phyloP scores from a whole-genome alignment of 1,140 invertebrate genomes.

The Euura lappo region DNA sequence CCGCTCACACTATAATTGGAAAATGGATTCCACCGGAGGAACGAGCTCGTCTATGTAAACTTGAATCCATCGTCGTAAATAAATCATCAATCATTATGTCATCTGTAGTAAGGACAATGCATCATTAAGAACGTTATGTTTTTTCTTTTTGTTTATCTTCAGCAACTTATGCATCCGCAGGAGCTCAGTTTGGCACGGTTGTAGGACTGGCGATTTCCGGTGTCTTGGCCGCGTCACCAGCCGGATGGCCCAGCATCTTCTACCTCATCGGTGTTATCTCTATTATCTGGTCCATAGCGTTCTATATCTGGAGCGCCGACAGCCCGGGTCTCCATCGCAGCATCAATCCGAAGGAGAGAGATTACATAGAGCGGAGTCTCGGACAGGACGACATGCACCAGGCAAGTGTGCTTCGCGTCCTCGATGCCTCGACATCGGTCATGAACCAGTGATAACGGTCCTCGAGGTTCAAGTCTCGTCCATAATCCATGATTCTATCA shows the following conservation, averaged over 20 bases:
- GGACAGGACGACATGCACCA: conserved; percentile 76
- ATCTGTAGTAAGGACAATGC: too few relatives aligned
- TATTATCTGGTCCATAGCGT: conserved; percentile 85
- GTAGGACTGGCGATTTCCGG: conserved; percentile 86
- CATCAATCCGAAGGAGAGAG: conserved; percentile 76
- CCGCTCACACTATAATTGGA: conserved; percentile 82
- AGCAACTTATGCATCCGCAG: conserved; percentile 54
- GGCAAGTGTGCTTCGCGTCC: conserved; percentile 45
- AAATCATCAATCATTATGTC: too few relatives aligned
- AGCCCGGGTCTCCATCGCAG: conserved; percentile 79
- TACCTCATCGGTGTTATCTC: conserved; percentile 85
- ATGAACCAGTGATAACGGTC: too few relatives aligned
- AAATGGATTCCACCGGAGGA: conserved; percentile 91
- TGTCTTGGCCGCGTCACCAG: conserved; percentile 75
- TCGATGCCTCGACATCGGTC: conserved; percentile 14
- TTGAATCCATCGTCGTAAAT: neutral
- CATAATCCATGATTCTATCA: conserved; percentile 23
- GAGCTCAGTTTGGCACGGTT: conserved; percentile 87
- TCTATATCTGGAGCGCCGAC: conserved; percentile 68
- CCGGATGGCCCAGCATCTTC: conserved; percentile 88
- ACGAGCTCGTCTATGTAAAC: conserved; percentile 85
- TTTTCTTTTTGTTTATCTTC: conserved; percentile 16
- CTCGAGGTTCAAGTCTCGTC: too few relatives aligned
- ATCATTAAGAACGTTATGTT: neutral
- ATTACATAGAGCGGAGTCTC: conserved; percentile 60